Evolutionary conservation across 2,113 vertebrate genomes (phyloP), one percentile per base, ranked within the genome.

Genomic region (Megatriorchis doriae): DNA sequence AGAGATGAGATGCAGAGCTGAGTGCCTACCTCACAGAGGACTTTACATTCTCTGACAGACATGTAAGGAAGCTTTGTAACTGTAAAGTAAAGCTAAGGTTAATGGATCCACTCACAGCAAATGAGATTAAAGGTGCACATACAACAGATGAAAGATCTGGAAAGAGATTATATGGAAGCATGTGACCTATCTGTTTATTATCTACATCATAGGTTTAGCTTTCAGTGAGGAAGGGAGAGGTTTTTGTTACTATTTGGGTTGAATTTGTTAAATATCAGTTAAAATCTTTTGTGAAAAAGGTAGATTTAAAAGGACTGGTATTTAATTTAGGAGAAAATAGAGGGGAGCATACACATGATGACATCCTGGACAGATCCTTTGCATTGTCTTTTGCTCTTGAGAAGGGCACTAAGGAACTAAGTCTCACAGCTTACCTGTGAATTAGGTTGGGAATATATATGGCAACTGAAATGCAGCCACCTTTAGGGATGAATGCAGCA

Each of bases 331-430:
- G 31, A 80, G 31, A 80, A 93, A 88, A 90, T 36, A 55, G 13
- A 11, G 68, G 19, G 12, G 7, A 52, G 3, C 1, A 10, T 29
- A 70, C 13, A 43, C 8, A 31, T 0, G 3, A 4, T 21, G 82
- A 48, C 7, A 65, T 10, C 13, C 14, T 66, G 55, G 20, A 62
- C 21, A 88, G 36, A 81, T n/a, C 6, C 7, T 73, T 83, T 73
- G 6, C 38, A 36, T 43, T 71, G 11, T 55, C 18, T 55, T 83
- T 81, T 26, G 7, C n/a, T 86, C 63, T 62, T 73, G 15, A 82
- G 53, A 50, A 78, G 29, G 25, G 1, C 10, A 73, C 19, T 53
- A 56, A 77, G 13, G 16, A 70, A 32, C 19, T 20, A 58, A 65
- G 9, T 56, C n/a, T 47, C 66, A 55, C 8, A 81, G 13, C 2